Evolutionary conservation across 2,113 vertebrate species (phyloP).

Genomic region (Canis aureus): DNA sequence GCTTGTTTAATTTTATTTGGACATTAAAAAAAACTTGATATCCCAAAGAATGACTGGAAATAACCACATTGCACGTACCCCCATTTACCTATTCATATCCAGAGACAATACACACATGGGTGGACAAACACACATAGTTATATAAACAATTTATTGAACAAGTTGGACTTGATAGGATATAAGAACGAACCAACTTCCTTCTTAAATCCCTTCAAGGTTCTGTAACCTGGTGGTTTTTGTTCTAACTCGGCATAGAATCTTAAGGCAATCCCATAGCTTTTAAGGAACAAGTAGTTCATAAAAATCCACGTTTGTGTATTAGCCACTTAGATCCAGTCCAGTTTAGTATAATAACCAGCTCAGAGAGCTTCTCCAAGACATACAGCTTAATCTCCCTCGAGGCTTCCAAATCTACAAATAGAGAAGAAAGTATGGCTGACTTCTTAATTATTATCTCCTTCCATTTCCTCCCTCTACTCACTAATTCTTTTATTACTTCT

Average conservation of each 20-base stretch:
- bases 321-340: background rate
- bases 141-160: background rate
- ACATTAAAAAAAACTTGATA: background rate
- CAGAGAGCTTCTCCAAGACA: background rate
- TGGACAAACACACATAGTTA: background rate
- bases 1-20: background rate
- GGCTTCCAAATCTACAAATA: background rate
- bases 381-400: background rate
- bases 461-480: background rate
- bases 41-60: background rate
- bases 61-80: background rate
- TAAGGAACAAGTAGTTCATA: background rate
- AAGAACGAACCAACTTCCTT: background rate
- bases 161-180: background rate
- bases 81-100: background rate
- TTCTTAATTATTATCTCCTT: background rate
- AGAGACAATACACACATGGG: background rate
- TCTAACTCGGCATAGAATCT: background rate
- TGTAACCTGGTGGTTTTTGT: background rate
- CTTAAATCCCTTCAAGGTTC: background rate
- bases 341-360: background rate
- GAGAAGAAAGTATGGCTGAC: background rate
- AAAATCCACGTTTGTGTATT: background rate
- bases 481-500: background rate
- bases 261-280: background rate